phyloP scores from a whole-genome alignment of 2,113 vertebrate genomes.

The Spermophilus dauricus region DNA sequence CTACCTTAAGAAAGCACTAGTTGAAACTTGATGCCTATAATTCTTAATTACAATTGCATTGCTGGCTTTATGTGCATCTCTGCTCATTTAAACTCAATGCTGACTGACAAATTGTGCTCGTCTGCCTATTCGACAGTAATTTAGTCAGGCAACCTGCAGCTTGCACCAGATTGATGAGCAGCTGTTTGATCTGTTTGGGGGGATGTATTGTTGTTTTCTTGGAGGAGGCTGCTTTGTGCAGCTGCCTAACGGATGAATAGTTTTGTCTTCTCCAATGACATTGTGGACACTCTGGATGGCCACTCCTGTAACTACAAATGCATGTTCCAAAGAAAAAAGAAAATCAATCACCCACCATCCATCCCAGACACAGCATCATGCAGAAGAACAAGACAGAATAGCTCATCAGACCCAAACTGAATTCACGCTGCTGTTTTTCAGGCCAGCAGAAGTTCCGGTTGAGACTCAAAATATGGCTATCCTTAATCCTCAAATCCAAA shows the following conservation, averaged over 20 bases:
- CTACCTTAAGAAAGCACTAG: slow-evolving; percentile 63
- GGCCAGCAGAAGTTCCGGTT: not conserved
- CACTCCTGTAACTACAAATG: slow-evolving; percentile 23
- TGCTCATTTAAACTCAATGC: slow-evolving; percentile 80
- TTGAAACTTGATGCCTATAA: slow-evolving; percentile 72
- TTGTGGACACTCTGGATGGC: slow-evolving; percentile 40
- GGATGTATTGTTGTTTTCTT: slow-evolving; percentile 68
- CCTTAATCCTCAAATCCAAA: not conserved
- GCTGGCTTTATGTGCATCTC: slow-evolving; percentile 78
- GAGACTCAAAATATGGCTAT: not conserved
- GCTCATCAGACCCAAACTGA: not conserved
- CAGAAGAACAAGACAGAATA: not conserved
- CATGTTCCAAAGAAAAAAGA: not conserved
- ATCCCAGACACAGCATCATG: not conserved
- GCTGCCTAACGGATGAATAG: slow-evolving; percentile 11
- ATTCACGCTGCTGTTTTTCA: not conserved
- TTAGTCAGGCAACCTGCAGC: slow-evolving; percentile 82
- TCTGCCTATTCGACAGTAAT: slow-evolving; percentile 82
- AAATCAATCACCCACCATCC: not conserved
- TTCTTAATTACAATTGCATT: slow-evolving; percentile 83
- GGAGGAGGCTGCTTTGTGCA: slow-evolving; percentile 35
- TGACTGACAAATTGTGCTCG: slow-evolving; percentile 84
- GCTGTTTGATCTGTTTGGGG: slow-evolving; percentile 75
- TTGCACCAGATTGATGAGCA: slow-evolving; percentile 83
- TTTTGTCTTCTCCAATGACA: slow-evolving; percentile 51